Evolutionary conservation across 2,113 vertebrate species (phyloP), one percentile per base, ranked within the genome.

Genomic region (Tenrec ecaudatus): DNA sequence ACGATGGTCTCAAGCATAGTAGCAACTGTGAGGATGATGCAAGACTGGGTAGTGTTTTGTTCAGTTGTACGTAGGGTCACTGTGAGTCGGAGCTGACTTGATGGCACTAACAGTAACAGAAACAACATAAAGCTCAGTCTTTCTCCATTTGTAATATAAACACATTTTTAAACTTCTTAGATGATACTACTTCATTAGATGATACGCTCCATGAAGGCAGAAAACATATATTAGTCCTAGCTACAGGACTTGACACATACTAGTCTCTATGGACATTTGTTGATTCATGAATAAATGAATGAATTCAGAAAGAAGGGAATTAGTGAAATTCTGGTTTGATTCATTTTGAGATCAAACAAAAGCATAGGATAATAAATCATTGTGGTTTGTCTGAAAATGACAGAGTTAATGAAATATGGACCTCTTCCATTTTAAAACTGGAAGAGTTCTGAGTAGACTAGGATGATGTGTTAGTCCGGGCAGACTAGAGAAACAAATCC

Each of bases 301-400:
- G 40, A 40, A 40, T 40, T 40, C 3, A 40, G 3, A 40, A 40
- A 40, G 40, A 40, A 40, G 40, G 7, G 40, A 40, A 40, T 40
- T 40, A 40, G 4, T 29, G 31, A 31, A 82, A 64, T 11, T 81
- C 7, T 3, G 6, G 66, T 77, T 47, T 58, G 23, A 6, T 90
- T 93, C 90, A 33, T 81, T 69, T 76, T 57, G 40, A 94, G 33
- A 84, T 27, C 10, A 86, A 92, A 69, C 27, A 86, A 83, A 78
- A 76, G 47, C 10, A 8, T 15, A 58, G 7, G 0, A 1, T 81
- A 40, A 68, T 8, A 31, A 84, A 81, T 1, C 12, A 91, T 86
- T 4, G 10, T 29, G 1, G 16, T 81, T 93, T 91, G 33, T 58
- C 83, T 81, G 16, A 47, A 71, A 79, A 64, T 83, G 27, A 92